phyloP scores from a whole-genome alignment of 2,113 vertebrate species.

The Trematomus loennbergii region DNA sequence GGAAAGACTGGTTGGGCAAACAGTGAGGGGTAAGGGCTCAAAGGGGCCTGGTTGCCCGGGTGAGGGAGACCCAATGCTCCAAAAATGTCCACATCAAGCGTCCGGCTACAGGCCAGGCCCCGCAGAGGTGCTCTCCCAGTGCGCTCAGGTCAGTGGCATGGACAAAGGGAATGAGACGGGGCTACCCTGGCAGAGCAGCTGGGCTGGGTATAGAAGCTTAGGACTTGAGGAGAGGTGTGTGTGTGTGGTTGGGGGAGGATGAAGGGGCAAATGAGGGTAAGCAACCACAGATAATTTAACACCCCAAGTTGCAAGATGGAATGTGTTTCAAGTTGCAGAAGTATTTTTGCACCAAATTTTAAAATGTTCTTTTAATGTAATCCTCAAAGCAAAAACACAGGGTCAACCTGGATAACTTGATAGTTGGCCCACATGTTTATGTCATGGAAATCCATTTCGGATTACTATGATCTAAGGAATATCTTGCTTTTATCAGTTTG shows the following conservation, averaged over 20 bases:
- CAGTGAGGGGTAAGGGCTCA: slow-evolving; percentile 87
- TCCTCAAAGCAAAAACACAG: not conserved
- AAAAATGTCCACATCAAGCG: slow-evolving; percentile 92
- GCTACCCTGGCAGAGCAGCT: slow-evolving; percentile 71
- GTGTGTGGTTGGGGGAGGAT: not conserved
- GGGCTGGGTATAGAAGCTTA: slow-evolving; percentile 55
- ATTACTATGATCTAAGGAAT: not conserved
- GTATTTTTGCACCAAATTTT: not conserved
- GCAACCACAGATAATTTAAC: no score
- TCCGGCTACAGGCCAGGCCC: slow-evolving; percentile 83
- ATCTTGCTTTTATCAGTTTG: not conserved
- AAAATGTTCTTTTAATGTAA: not conserved
- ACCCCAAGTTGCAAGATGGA: not conserved
- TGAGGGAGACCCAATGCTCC: slow-evolving; percentile 84
- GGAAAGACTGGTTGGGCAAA: slow-evolving; percentile 84
- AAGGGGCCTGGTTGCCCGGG: slow-evolving; percentile 90
- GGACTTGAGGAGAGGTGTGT: slow-evolving; percentile 25
- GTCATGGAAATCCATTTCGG: not conserved
- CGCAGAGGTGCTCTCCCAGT: slow-evolving; percentile 75
- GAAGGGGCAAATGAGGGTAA: slow-evolving; percentile 1
- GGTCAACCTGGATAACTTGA: fast-evolving
- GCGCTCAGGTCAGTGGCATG: slow-evolving; percentile 65
- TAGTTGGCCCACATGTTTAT: no score
- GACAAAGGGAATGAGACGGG: slow-evolving; percentile 70
- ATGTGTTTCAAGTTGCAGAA: not conserved